Evolutionary conservation across 2,888 invertebrate genomes (phyloP).

Genomic region (Chalcis sispes): DNA sequence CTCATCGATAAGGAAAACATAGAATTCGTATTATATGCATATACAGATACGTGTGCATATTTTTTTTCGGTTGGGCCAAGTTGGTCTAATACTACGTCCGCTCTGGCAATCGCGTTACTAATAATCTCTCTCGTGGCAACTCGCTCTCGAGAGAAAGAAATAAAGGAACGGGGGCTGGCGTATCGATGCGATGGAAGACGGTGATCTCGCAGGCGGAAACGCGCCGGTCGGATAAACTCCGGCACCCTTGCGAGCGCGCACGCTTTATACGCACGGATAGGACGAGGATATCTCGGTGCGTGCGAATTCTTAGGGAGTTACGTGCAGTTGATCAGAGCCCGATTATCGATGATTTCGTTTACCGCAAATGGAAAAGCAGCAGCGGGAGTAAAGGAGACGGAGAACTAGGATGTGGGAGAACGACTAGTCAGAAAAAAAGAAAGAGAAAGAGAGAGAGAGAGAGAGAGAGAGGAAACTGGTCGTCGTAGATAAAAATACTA

Average conservation of each 20-base stretch:
- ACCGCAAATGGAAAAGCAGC: conserved; percentile 63
- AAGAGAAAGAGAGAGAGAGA: conserved; percentile 1
- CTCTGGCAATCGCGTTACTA: conserved; percentile 68
- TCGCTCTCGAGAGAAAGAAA: conserved; percentile 54
- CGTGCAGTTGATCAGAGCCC: conserved; percentile 66
- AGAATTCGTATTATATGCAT: no score
- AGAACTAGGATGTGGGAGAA: conserved; percentile 6
- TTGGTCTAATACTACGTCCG: no score
- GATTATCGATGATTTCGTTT: conserved; percentile 71
- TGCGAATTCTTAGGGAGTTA: conserved; percentile 58
- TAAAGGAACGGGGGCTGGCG: no score
- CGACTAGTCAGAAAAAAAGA: conserved; percentile 29
- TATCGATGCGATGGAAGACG: conserved; percentile 67
- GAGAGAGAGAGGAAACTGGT: conserved; percentile 19
- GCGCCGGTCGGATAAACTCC: conserved; percentile 8
- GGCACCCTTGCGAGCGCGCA: neutral
- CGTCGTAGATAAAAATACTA: conserved; percentile 53
- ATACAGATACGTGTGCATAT: no score
- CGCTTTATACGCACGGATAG: no score
- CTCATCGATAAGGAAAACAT: no score
- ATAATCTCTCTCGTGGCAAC: conserved; percentile 70
- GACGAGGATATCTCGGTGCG: neutral
- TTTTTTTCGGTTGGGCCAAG: no score
- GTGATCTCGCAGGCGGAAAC: conserved; percentile 45
- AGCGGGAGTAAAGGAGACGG: conserved; percentile 11